phyloP scores from a whole-genome alignment of 2,113 vertebrate genomes.

The Aptenodytes forsteri region DNA sequence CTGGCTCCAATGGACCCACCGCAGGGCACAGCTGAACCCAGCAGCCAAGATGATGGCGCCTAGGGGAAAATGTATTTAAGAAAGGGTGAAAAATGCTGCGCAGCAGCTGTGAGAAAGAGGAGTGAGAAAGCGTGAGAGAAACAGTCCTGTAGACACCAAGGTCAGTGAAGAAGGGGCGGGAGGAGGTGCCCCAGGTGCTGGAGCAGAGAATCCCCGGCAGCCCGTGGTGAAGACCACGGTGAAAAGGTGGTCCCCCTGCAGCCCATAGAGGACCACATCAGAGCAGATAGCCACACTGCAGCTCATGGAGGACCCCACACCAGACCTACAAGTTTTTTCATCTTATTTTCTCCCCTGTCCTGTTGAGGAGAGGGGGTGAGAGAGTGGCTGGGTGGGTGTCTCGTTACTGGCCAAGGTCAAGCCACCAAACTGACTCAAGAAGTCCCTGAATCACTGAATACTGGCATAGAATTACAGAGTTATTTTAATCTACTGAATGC shows the following conservation, averaged over 20 bases:
- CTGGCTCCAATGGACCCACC: fast-evolving
- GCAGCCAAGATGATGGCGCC: not conserved
- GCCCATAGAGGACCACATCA: not conserved
- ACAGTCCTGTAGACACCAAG: not conserved
- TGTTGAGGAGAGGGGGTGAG: not conserved
- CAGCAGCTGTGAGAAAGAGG: not conserved
- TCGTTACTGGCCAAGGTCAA: not conserved
- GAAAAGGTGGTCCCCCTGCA: not conserved
- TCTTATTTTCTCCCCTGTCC: not conserved
- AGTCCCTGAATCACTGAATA: not conserved
- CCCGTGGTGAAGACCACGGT: fast-evolving
- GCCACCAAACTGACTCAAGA: not conserved
- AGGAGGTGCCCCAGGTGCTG: fast-evolving
- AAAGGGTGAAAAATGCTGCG: not conserved
- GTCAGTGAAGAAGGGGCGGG: not conserved
- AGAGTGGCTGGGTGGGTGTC: not conserved
- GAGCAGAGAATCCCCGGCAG: not conserved
- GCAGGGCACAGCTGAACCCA: fast-evolving
- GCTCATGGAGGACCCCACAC: not conserved
- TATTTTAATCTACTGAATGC: not conserved
- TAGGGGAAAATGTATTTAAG: not conserved
- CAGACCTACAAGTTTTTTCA: not conserved
- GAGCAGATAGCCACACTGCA: not conserved
- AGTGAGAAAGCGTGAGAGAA: not conserved
- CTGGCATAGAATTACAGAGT: not conserved